Evolutionary conservation across 2,888 invertebrate genomes (phyloP).

Genomic region (Mechanitis messenoides): DNA sequence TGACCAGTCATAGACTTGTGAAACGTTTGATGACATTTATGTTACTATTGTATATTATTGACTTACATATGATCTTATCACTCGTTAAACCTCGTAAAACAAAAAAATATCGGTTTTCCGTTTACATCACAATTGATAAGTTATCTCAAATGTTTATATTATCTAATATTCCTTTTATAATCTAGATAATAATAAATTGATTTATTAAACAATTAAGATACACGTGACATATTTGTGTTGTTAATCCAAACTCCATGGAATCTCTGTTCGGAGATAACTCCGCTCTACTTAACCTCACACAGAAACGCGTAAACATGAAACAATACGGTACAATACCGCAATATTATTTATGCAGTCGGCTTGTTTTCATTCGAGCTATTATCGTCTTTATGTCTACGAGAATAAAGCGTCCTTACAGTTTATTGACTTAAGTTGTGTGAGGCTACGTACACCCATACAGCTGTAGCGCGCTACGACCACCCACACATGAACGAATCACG

Average conservation of each 20-base stretch:
- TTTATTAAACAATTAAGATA: not conserved
- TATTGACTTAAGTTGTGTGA: conserved; percentile 21
- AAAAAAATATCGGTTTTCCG: too few species aligned
- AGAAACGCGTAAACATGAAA: conserved; percentile 74
- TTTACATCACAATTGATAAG: too few species aligned
- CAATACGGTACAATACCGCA: conserved; percentile 74
- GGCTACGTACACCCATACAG: conserved; percentile 30
- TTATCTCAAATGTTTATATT: too few species aligned
- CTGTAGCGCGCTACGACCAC: conserved; percentile 36
- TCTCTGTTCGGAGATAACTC: conserved; percentile 73
- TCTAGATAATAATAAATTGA: not conserved
- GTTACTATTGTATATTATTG: conserved; percentile 40
- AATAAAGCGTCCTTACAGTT: conserved; percentile 37
- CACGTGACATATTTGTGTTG: conserved; percentile 35
- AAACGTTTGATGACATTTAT: conserved; percentile 76
- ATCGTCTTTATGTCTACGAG: conserved; percentile 34
- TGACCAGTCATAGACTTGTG: conserved; percentile 76
- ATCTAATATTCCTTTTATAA: too few species aligned
- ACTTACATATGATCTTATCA: too few species aligned
- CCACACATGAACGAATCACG: conserved; percentile 28
- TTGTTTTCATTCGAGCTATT: conserved; percentile 30
- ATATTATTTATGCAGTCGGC: conserved; percentile 48
- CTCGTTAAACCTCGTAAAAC: too few species aligned
- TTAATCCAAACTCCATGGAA: conserved; percentile 66
- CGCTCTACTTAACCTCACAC: conserved; percentile 77